Evolutionary conservation across 2,113 vertebrate genomes (phyloP).

Genomic region (Aptenodytes patagonicus): DNA sequence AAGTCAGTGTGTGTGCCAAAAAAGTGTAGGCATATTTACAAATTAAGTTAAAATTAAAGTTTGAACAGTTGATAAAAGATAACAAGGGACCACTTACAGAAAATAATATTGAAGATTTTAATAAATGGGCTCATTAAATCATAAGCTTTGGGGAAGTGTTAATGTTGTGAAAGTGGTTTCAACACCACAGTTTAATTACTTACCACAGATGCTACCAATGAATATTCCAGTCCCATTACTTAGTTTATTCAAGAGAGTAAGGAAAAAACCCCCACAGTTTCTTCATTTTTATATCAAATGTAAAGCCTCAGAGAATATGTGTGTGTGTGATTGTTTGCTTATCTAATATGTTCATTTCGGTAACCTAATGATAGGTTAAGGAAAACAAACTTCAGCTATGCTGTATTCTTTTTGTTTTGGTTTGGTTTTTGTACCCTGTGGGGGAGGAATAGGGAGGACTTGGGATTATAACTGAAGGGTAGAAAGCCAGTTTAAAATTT

Average conservation of each 20-base stretch:
- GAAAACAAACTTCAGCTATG: not conserved
- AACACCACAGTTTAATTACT: conserved; percentile 11
- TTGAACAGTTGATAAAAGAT: not conserved
- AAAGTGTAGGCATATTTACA: not conserved
- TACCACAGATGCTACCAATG: not conserved
- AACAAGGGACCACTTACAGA: not conserved
- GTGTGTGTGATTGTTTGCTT: not conserved
- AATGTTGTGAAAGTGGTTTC: conserved; percentile 22
- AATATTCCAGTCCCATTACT: not conserved
- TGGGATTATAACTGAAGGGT: not conserved
- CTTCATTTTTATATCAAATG: not conserved
- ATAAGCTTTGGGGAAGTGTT: not conserved
- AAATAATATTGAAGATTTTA: not conserved
- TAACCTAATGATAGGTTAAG: not conserved
- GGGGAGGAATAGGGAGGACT: not conserved
- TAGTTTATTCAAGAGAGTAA: not conserved
- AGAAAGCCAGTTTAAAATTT: not conserved
- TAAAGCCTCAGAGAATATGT: not conserved
- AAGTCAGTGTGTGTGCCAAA: not conserved
- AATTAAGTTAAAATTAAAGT: not conserved
- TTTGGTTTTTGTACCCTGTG: not conserved
- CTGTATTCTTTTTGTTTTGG: not conserved
- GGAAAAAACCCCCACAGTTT: not conserved
- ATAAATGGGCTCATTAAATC: conserved; percentile 10
- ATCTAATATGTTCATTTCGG: not conserved